Conservation (phyloP, 1,140 invertebrate species). For the Pogonus chalceus region DNA sequence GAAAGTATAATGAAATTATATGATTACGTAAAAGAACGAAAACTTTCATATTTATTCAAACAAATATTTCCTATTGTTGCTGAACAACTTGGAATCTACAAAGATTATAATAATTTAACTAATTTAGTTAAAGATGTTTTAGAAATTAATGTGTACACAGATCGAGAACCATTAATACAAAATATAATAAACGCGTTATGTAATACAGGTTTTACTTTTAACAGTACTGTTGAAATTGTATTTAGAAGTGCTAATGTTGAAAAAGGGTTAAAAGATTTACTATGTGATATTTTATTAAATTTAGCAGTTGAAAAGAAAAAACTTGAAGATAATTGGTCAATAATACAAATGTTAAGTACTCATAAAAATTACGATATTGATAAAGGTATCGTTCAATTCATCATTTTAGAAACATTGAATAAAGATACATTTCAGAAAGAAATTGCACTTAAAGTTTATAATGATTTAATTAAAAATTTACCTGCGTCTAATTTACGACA, state of each 20-base stretch:
- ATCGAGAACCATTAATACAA: background rate
- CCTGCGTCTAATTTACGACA: background rate
- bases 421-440: background rate
- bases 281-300: conserved; percentile 1
- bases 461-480: background rate
- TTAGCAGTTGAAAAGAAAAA: background rate
- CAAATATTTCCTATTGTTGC: background rate
- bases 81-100: background rate
- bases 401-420: background rate
- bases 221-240: background rate
- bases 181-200: background rate
- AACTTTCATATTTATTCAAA: background rate
- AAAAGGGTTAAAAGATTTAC: background rate
- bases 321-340: conserved; percentile 6
- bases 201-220: background rate
- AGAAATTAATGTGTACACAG: background rate
- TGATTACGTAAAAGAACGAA: background rate
- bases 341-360: background rate
- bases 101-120: background rate
- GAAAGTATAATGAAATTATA: background rate
- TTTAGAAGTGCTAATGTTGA: background rate
- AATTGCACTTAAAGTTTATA: background rate
- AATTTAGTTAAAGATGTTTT: background rate
- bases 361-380: background rate
- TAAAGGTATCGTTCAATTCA: background rate